These are phyloP conservation scores for Hydrocynus forskahlii DNA, from an alignment of 2,797 vertebrate genomes.

Conservation along the genomic window DNA sequence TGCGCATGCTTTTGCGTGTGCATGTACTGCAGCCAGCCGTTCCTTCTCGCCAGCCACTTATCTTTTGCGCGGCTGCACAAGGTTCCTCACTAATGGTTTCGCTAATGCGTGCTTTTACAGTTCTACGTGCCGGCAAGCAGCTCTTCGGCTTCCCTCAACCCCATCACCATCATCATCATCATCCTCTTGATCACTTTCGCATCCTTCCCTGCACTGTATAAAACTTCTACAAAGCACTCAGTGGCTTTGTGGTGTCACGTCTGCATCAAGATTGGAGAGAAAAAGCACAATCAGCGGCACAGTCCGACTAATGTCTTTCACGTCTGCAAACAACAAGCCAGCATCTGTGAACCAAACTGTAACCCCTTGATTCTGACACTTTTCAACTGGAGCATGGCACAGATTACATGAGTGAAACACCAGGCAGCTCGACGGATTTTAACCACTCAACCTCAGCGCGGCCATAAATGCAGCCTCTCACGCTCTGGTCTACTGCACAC, in stretches of 20 bases:
- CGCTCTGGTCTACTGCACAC: background rate
- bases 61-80: background rate
- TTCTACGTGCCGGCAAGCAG: background rate
- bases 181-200: background rate
- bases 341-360: background rate
- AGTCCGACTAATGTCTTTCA: background rate
- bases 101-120: background rate
- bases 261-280: background rate
- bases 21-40: background rate
- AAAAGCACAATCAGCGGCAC: background rate
- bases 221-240: background rate
- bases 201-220: background rate
- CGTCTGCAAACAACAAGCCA: background rate
- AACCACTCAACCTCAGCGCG: background rate
- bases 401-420: background rate
- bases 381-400: too few relatives aligned
- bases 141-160: background rate
- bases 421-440: background rate
- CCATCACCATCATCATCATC: background rate
- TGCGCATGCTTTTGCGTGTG: background rate
- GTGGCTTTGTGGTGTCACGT: conserved; percentile 1
- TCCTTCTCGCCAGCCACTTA: background rate
- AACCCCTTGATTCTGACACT: background rate
- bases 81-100: background rate
- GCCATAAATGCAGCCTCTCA: background rate